Evolutionary conservation across 2,113 vertebrate species (phyloP).

Genomic region (Gallinago paraguaiae): DNA sequence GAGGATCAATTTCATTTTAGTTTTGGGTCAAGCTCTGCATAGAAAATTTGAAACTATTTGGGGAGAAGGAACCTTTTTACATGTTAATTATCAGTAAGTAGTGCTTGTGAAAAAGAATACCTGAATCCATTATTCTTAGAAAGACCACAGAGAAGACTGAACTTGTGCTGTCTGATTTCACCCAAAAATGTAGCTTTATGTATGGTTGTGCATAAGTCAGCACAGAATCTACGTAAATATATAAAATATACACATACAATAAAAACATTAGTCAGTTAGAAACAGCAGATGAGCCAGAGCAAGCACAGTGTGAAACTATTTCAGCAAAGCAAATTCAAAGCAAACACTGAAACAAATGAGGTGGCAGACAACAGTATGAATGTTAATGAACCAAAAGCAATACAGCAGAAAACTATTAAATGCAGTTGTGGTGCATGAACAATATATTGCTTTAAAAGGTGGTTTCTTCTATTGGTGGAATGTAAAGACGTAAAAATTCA

Average conservation of each 20-base stretch:
- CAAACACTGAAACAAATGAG: slow-evolving; percentile 69
- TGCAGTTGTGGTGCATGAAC: slow-evolving; percentile 60
- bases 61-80: neutral
- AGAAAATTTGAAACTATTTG: neutral
- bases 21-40: neutral
- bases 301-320: slow-evolving; percentile 54
- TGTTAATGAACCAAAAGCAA: slow-evolving; percentile 67
- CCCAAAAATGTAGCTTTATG: neutral
- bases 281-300: slow-evolving; percentile 39
- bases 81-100: neutral
- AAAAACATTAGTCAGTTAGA: slow-evolving; percentile 26
- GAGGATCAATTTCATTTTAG: neutral
- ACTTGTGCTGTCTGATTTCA: neutral
- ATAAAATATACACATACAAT: slow-evolving; percentile 7
- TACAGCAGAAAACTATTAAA: slow-evolving; percentile 66
- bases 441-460: slow-evolving; percentile 60
- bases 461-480: slow-evolving; percentile 31
- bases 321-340: slow-evolving; percentile 67
- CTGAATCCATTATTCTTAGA: neutral
- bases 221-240: slow-evolving; percentile 5
- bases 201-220: neutral
- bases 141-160: neutral
- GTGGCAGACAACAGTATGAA: slow-evolving; percentile 65
- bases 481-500: slow-evolving; percentile 11
- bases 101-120: neutral